A percentile compares a stretch with the other conserved stretches of the same genome.
These are phyloP conservation scores for Psilopsiagon aymara DNA, from an alignment of 2,113 vertebrate species.

Conservation along the genomic window DNA sequence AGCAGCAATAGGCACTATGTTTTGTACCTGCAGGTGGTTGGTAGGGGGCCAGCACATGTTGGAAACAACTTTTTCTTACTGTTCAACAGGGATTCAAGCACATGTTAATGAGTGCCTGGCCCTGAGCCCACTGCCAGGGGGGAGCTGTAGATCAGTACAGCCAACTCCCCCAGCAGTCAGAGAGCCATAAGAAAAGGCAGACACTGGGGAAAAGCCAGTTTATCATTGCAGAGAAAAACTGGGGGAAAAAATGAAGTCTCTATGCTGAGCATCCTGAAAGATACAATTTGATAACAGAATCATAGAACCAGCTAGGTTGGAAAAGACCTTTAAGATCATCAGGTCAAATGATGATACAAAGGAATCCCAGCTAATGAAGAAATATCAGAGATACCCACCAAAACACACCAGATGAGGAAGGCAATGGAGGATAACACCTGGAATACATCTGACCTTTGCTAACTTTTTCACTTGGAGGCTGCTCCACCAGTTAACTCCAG, in stretches of 20 bases:
- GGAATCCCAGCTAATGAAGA: neutral
- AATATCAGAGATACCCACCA: neutral
- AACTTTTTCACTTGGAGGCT: neutral
- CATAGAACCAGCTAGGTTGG: neutral
- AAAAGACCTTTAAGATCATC: neutral
- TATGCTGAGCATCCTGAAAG: neutral
- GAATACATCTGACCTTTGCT: neutral
- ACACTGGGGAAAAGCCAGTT: neutral
- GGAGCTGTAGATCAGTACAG: neutral
- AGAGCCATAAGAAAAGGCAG: accelerated
- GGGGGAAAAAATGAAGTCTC: too few species aligned
- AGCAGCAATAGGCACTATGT: neutral
- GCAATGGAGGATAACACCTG: neutral
- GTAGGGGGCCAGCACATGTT: neutral
- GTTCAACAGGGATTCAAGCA: neutral
- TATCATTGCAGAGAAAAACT: neutral
- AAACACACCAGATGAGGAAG: neutral
- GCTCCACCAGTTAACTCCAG: neutral
- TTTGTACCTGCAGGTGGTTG: neutral
- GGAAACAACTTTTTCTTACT: neutral
- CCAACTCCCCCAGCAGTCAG: neutral
- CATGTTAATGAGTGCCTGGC: neutral
- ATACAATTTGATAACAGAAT: neutral
- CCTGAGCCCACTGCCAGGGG: accelerated
- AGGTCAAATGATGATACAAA: neutral